Base-by-base conservation (phyloP, 2,888 invertebrate species). In the Congeria kusceri region DNA sequence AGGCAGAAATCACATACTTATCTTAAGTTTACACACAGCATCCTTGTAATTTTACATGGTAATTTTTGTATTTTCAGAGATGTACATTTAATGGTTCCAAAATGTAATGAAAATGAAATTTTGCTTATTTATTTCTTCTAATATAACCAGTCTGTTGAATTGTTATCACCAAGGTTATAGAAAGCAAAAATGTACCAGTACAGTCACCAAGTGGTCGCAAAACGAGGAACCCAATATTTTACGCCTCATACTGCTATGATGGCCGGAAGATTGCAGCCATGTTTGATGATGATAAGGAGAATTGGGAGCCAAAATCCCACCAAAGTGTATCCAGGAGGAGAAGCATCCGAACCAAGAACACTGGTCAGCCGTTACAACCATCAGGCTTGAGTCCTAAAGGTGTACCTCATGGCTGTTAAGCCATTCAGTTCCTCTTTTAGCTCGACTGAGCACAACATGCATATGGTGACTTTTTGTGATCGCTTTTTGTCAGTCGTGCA, bases 231-330 rank as follows among this genome's bases (percentile, higher is more conserved):
- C 32, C 65, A n/a, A 71, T 63, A 39, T 81, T 71, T 58, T 76
- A 66, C 49, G 70, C 68, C 0, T 62, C 46, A 3, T 29, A 57
- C 13, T 69, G 66, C 63, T 79, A 72, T 59, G 75, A 81, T 69
- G 81, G 79, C 25, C 29, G 56, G 18, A 81, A 68, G 39, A 72
- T 83, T 44, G 57, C 66, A 23, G 23, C 53, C 11, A 57, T 79
- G 25, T n/a, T 29, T 53, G 70, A 49, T 29, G 79, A 82, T 20
- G 44, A 80, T 39, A 83, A 83, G 58, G 83, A 83, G 25, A 83
- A 83, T 32, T 28, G 49, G n/a, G n/a, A 39, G n/a, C 18, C 44
- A 20, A 44, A 28, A 18, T 29, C 39, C 3, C 5, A 39, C 9
- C 49, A 67, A 57, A 25, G 39, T 13, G n/a, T 39, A 20, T 11